These are phyloP conservation scores for Philypnodon macrostomus DNA, from an alignment of 2,797 vertebrate genomes.

Conservation along the genomic window DNA sequence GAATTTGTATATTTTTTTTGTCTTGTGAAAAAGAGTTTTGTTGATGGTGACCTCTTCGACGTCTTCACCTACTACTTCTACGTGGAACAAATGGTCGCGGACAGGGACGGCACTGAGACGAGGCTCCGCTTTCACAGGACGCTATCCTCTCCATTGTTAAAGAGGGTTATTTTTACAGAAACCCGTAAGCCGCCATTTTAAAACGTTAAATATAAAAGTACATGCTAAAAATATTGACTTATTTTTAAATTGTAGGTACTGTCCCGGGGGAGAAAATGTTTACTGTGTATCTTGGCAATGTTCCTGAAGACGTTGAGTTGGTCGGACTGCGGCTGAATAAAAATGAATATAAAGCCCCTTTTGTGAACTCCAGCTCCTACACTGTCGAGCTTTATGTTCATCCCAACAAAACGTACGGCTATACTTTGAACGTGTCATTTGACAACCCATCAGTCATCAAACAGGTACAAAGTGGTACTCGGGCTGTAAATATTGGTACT, in stretches of 20 bases:
- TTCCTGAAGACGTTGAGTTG: conserved; percentile 74
- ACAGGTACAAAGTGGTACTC: neutral
- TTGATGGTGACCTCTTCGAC: conserved; percentile 30
- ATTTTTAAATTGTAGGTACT: conserved; percentile 18
- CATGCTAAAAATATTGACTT: neutral
- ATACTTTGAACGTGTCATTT: neutral
- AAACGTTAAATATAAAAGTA: neutral
- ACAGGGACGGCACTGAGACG: conserved; percentile 20
- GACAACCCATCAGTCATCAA: neutral
- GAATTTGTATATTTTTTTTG: too few relatives aligned
- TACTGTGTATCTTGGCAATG: conserved; percentile 66
- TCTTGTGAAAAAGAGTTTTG: too few relatives aligned
- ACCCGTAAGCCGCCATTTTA: conserved; percentile 16
- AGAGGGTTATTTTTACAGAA: neutral
- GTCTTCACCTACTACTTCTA: conserved; percentile 48
- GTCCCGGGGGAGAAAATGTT: conserved; percentile 63
- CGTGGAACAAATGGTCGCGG: conserved; percentile 49
- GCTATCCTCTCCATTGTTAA: conserved; percentile 48
- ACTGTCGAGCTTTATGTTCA: neutral
- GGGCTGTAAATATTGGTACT: too few relatives aligned
- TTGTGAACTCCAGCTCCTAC: neutral
- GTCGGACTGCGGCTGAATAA: conserved; percentile 64
- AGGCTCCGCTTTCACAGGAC: conserved; percentile 29
- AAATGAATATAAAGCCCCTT: conserved; percentile 16
- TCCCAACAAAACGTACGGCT: neutral